A percentile compares a stretch with the other conserved stretches of the same genome.
Evolutionary conservation across 1,140 invertebrate species (phyloP).

Genomic region (Teleopsis dalmanni): DNA sequence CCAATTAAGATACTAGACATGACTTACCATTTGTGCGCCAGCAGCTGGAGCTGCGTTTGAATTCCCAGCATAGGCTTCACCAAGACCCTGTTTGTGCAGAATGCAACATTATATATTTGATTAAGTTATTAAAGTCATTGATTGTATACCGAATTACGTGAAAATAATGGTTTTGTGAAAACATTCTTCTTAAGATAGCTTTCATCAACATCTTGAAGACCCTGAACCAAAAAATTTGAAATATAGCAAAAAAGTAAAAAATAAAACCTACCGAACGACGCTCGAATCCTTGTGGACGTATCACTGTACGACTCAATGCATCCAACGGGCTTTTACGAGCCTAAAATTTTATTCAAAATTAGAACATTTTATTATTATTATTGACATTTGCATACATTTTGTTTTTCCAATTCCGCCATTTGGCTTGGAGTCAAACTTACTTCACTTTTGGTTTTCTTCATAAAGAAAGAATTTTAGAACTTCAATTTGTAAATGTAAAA

Average conservation of each 20-base stretch:
- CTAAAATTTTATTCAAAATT: conserved; percentile 12
- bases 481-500: no score
- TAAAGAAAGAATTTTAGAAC: neutral
- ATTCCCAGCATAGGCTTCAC: conserved; percentile 3
- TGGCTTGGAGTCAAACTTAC: conserved; percentile 37
- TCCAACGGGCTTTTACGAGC: conserved; percentile 32
- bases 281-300: conserved; percentile 25
- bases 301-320: conserved; percentile 24
- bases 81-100: conserved; percentile 6
- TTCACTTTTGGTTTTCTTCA: conserved; percentile 26
- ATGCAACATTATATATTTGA: neutral
- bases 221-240: conserved; percentile 10
- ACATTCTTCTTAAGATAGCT: conserved; percentile 27
- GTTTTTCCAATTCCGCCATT: conserved; percentile 7
- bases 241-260: neutral
- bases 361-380: neutral
- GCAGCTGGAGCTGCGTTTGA: no score
- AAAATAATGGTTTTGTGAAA: conserved; percentile 25
- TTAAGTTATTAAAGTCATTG: neutral
- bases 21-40: no score
- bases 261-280: conserved; percentile 23
- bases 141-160: conserved; percentile 20
- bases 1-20: no score
- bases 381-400: conserved; percentile 12
- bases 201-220: conserved; percentile 38